Conservation (phyloP, 2,797 vertebrate species). For the Tenualosa thibaudeaui region DNA sequence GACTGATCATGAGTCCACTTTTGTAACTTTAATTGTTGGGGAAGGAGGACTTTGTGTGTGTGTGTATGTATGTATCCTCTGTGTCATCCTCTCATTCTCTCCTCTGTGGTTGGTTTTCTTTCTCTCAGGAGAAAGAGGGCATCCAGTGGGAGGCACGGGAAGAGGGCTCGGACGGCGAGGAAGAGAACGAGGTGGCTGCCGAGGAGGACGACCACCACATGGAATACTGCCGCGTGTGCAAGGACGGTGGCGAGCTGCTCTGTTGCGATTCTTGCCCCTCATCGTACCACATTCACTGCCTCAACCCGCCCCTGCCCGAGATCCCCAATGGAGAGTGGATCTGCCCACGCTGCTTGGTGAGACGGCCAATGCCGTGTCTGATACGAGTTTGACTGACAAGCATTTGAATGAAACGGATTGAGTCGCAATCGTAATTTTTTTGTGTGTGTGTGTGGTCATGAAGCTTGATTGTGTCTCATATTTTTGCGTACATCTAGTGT, state of each 20-base stretch:
- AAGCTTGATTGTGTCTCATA: neutral
- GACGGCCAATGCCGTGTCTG: slow-evolving; percentile 44
- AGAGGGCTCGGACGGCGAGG: slow-evolving; percentile 87
- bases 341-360: slow-evolving; percentile 95
- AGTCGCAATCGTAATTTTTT: neutral
- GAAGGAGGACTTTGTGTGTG: too few relatives aligned
- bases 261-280: slow-evolving; percentile 98
- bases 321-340: slow-evolving; percentile 98
- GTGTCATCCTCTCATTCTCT: neutral
- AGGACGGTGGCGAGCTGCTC: slow-evolving; percentile 94
- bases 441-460: neutral
- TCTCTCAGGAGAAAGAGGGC: slow-evolving; percentile 91
- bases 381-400: neutral
- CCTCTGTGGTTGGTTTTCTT: neutral
- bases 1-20: neutral
- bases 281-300: slow-evolving; percentile 97
- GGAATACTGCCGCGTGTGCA: slow-evolving; percentile 97
- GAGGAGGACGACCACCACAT: slow-evolving; percentile 98
- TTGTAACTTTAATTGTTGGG: neutral
- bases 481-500: slow-evolving; percentile 73
- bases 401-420: neutral
- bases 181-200: slow-evolving; percentile 74
- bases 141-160: slow-evolving; percentile 98
- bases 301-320: slow-evolving; percentile 93
- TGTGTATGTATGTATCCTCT: neutral